phyloP scores from a whole-genome alignment of 2,888 invertebrate species.

The Stratiomys singularior region DNA sequence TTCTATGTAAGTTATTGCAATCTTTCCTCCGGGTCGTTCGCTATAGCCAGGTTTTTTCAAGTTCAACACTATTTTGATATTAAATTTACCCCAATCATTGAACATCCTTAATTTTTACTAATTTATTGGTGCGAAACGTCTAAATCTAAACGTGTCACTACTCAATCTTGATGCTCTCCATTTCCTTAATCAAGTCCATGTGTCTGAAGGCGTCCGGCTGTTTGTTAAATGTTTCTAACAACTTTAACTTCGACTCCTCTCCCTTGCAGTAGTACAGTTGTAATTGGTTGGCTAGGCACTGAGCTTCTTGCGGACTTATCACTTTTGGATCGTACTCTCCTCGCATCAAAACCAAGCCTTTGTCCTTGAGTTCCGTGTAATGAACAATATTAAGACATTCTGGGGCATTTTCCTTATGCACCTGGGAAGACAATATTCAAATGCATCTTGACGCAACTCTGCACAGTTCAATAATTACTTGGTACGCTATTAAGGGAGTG shows the following conservation, averaged over 20 bases:
- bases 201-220: conserved; percentile 82
- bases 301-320: conserved; percentile 80
- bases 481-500: conserved; percentile 85
- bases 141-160: no score
- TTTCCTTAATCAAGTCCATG: conserved; percentile 80
- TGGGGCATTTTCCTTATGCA: conserved; percentile 88
- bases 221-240: conserved; percentile 76
- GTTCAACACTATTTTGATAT: no score
- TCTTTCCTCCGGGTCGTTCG: no score
- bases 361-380: conserved; percentile 78
- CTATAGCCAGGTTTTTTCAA: no score
- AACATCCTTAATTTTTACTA: no score
- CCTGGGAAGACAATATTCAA: conserved; percentile 62
- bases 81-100: no score
- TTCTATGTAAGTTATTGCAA: no score
- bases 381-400: conserved; percentile 85
- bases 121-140: no score
- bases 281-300: conserved; percentile 85
- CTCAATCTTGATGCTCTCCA: conserved; percentile 72
- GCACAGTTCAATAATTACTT: conserved; percentile 66
- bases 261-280: conserved; percentile 83
- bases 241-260: conserved; percentile 70
- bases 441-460: not conserved
- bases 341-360: conserved; percentile 83
- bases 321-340: conserved; percentile 87